These are phyloP conservation scores for Dendronephthya gigantea DNA, from an alignment of 64 coral and sea anemone genomes.

Conservation along the genomic window DNA sequence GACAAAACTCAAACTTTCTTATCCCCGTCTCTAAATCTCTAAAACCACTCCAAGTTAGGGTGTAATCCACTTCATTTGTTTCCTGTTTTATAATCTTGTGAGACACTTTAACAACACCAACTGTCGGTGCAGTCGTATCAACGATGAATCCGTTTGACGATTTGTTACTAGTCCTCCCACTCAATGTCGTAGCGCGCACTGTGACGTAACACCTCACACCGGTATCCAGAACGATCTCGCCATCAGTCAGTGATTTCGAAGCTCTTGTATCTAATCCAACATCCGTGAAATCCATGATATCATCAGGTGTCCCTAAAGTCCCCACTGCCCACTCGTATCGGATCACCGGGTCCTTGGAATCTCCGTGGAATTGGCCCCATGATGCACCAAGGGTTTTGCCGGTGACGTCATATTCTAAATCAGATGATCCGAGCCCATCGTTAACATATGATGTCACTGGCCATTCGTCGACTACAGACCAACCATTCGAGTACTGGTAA, in stretches of 20 bases:
- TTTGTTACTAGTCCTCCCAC: constrained; percentile 28
- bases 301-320: constrained; percentile 25
- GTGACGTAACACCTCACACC: constrained; percentile 48
- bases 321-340: constrained; percentile 58
- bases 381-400: constrained; percentile 28
- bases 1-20: constrained; percentile 10
- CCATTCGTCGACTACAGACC: background rate
- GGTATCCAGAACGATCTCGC: constrained; percentile 29
- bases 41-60: constrained; percentile 1
- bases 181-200: constrained; percentile 31
- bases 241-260: constrained; percentile 23
- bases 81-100: background rate
- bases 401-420: constrained; percentile 33
- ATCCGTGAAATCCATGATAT: constrained; percentile 38
- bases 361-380: constrained; percentile 40
- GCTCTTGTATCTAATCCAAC: constrained; percentile 40
- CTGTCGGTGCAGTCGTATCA: constrained; percentile 44
- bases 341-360: constrained; percentile 50
- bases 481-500: constrained; percentile 2
- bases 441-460: constrained; percentile 23
- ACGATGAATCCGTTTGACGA: constrained; percentile 57
- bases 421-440: constrained; percentile 34
- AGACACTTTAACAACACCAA: background rate
- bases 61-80: background rate
- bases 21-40: constrained; percentile 22